phyloP scores from a whole-genome alignment of 2,797 vertebrate species.

The Carapus acus region DNA sequence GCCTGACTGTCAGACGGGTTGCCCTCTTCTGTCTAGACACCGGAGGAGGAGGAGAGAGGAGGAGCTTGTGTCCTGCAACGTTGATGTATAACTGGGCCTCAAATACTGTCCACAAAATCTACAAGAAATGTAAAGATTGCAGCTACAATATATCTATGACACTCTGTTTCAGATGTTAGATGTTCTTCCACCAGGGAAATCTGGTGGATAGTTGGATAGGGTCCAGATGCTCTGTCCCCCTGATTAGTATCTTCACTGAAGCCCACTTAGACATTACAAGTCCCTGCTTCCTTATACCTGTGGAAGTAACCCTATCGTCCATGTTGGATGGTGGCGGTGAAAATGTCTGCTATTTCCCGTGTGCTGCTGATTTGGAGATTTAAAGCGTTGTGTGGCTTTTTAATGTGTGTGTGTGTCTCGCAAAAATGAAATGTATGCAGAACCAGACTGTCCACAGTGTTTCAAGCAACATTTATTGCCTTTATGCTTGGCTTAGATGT shows the following conservation, averaged over 20 bases:
- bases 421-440: slow-evolving; percentile 36
- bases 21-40: slow-evolving; percentile 57
- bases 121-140: no score
- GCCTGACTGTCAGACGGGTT: slow-evolving; percentile 44
- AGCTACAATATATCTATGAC: no score
- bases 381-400: slow-evolving; percentile 34
- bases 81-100: not conserved
- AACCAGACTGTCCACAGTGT: slow-evolving; percentile 18
- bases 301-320: slow-evolving; percentile 61
- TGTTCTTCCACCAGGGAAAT: no score
- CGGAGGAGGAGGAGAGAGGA: slow-evolving; percentile 45
- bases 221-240: slow-evolving; percentile 52
- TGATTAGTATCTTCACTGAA: slow-evolving; percentile 6
- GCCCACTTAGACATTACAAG: no score
- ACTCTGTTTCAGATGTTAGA: no score
- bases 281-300: slow-evolving; percentile 7
- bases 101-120: not conserved
- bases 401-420: slow-evolving; percentile 45
- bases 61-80: slow-evolving; percentile 26
- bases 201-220: no score
- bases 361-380: slow-evolving; percentile 30
- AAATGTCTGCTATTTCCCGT: slow-evolving; percentile 56
- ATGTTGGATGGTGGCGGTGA: slow-evolving; percentile 24
- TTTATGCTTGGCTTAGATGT: not conserved
- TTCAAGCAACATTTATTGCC: slow-evolving; percentile 23